These are phyloP conservation scores for Perca flavescens DNA, from an alignment of 2,113 vertebrate species.

Conservation along the genomic window DNA sequence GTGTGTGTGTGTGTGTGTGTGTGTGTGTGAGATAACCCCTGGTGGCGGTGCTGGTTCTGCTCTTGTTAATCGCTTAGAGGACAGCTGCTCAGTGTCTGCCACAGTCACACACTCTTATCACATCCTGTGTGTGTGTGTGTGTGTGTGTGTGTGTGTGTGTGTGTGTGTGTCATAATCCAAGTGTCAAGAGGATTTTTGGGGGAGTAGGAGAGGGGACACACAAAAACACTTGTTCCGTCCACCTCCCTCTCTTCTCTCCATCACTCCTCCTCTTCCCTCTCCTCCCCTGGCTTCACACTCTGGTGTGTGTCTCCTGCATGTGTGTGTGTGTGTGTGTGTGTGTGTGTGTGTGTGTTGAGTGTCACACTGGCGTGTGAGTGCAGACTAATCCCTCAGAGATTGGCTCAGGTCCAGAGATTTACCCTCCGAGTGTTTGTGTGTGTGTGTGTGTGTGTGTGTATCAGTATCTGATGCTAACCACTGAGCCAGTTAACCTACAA, in stretches of 20 bases:
- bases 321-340: neutral
- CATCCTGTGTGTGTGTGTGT: slow-evolving; percentile 46
- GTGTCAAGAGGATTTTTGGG: slow-evolving; percentile 22
- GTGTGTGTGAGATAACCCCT: slow-evolving; percentile 35
- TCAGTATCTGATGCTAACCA: too few relatives aligned
- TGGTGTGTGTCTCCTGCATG: neutral
- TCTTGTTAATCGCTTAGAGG: slow-evolving; percentile 65
- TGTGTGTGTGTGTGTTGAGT: neutral
- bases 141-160: slow-evolving; percentile 51
- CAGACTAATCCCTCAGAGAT: neutral
- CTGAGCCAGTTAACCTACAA: too few relatives aligned
- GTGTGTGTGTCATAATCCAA: neutral
- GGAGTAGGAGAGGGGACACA: neutral
- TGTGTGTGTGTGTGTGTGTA: too few relatives aligned
- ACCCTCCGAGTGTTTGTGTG: too few relatives aligned
- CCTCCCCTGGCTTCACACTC: neutral
- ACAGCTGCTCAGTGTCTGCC: slow-evolving; percentile 76
- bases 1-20: slow-evolving; percentile 9
- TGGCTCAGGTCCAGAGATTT: too few relatives aligned
- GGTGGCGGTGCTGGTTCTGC: slow-evolving; percentile 23
- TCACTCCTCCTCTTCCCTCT: neutral
- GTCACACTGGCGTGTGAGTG: neutral
- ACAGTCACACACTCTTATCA: slow-evolving; percentile 73
- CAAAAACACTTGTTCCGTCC: slow-evolving; percentile 26
- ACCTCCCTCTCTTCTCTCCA: neutral